A percentile compares a stretch with the other conserved stretches of the same genome.
Conservation (phyloP, 2,113 vertebrate species). For the Poeciliopsis retropinna region DNA sequence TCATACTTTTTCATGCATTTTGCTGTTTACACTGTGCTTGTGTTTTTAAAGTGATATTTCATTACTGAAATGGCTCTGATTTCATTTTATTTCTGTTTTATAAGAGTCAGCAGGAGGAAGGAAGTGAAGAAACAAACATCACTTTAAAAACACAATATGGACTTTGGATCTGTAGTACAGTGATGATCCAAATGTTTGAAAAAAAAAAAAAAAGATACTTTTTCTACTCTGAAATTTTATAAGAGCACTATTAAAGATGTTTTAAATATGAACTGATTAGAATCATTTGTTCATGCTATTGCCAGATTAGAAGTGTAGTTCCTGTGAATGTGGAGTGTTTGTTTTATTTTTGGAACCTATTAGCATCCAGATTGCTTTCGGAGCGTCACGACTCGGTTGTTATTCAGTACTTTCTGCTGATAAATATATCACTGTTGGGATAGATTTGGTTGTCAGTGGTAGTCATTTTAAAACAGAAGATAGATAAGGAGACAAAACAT, state of each 20-base stretch:
- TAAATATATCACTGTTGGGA: too few relatives aligned
- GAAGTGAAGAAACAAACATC: conserved; percentile 8
- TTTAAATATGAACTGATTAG: conserved; percentile 35
- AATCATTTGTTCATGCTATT: conserved; percentile 1
- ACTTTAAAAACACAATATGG: conserved; percentile 30
- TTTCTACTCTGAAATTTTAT: conserved; percentile 60
- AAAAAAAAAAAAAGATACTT: conserved; percentile 54
- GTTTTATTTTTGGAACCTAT: conserved; percentile 31
- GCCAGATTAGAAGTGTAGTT: background rate
- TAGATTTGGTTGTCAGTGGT: background rate
- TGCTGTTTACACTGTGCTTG: conserved; percentile 50
- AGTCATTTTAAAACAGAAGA: background rate
- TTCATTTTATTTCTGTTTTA: too few relatives aligned
- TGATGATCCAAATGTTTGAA: conserved; percentile 36
- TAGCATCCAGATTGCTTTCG: background rate
- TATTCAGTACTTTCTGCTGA: conserved; percentile 2
- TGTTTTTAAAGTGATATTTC: conserved; percentile 51
- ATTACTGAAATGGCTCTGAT: background rate
- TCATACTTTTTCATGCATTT: conserved; percentile 32
- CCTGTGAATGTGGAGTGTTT: conserved; percentile 14
- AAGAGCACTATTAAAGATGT: conserved; percentile 65
- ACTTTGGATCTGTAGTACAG: conserved; percentile 14
- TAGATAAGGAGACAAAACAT: too few relatives aligned
- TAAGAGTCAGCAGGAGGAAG: too few relatives aligned
- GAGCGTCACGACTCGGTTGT: background rate